A percentile compares a stretch with the other conserved stretches of the same genome.
phyloP scores from a whole-genome alignment of 2,797 vertebrate species.

The Microctenopoma stevenorrisi region DNA sequence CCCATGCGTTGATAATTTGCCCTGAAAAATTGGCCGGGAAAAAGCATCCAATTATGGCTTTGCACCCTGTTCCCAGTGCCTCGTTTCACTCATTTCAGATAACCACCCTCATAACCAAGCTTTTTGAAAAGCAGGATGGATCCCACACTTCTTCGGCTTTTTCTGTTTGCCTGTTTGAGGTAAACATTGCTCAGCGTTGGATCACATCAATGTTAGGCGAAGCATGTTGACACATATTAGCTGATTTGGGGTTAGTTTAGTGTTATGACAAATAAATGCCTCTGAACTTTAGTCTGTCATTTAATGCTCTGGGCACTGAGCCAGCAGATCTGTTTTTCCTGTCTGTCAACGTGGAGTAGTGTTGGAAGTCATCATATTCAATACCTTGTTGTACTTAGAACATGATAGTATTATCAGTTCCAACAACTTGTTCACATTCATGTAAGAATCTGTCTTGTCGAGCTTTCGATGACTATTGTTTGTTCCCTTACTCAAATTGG shows the following conservation, averaged over 20 bases:
- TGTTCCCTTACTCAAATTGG: slow-evolving; percentile 58
- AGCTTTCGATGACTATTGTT: slow-evolving; percentile 45
- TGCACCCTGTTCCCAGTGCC: slow-evolving; percentile 70
- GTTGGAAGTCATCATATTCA: slow-evolving; percentile 49
- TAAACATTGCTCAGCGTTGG: slow-evolving; percentile 21
- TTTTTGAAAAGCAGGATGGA: slow-evolving; percentile 57
- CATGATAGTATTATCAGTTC: slow-evolving; percentile 32
- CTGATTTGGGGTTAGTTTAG: slow-evolving; percentile 58
- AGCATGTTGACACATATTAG: slow-evolving; percentile 59
- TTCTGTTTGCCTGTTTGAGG: slow-evolving; percentile 13
- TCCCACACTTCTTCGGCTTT: slow-evolving; percentile 20
- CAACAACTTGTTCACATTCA: slow-evolving; percentile 22
- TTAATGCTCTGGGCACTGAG: slow-evolving; percentile 49
- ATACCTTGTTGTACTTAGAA: slow-evolving; percentile 35
- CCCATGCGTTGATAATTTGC: slow-evolving; percentile 78
- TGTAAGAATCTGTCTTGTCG: slow-evolving; percentile 12
- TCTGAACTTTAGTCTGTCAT: slow-evolving; percentile 57
- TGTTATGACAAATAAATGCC: slow-evolving; percentile 57
- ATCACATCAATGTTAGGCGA: slow-evolving; percentile 20
- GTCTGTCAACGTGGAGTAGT: slow-evolving; percentile 41
- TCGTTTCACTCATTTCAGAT: slow-evolving; percentile 66
- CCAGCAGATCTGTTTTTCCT: slow-evolving; percentile 54
- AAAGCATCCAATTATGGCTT: slow-evolving; percentile 77
- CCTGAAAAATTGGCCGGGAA: slow-evolving; percentile 72
- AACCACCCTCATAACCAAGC: slow-evolving; percentile 60